A percentile compares a stretch with the other conserved stretches of the same genome.
phyloP scores from a whole-genome alignment of 2,888 invertebrate genomes.

The Galeruca laticollis region DNA sequence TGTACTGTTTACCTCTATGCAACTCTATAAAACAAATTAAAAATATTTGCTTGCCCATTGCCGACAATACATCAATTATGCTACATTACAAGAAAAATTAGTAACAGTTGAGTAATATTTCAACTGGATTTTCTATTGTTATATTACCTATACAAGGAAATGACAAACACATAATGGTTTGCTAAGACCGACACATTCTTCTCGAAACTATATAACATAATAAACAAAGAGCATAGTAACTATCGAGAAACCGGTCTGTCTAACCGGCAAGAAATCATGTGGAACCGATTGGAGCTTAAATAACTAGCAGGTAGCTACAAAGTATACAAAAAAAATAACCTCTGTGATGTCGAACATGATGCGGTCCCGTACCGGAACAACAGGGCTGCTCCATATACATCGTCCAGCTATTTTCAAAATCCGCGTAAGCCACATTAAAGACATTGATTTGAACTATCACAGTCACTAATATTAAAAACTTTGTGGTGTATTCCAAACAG shows the following conservation, averaged over 20 bases:
- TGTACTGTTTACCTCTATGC: no score
- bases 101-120: no score
- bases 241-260: slow-evolving; percentile 32
- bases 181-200: slow-evolving; percentile 5
- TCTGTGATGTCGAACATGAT: slow-evolving; percentile 75
- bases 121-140: background rate
- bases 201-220: slow-evolving; percentile 6
- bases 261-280: slow-evolving; percentile 24
- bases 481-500: slow-evolving; percentile 43
- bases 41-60: no score
- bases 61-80: no score
- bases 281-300: slow-evolving; percentile 23
- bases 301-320: slow-evolving; percentile 7
- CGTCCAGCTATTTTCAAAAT: slow-evolving; percentile 74
- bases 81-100: no score
- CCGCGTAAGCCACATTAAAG: slow-evolving; percentile 62
- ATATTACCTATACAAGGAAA: background rate
- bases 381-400: slow-evolving; percentile 77
- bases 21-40: no score
- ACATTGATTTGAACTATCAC: slow-evolving; percentile 53
- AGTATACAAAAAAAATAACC: slow-evolving; percentile 60
- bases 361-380: slow-evolving; percentile 71
- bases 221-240: background rate
- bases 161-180: slow-evolving; percentile 21
- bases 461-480: slow-evolving; percentile 54